These are phyloP conservation scores for Etheostoma perlongum DNA, from an alignment of 2,797 vertebrate genomes.

Conservation along the genomic window DNA sequence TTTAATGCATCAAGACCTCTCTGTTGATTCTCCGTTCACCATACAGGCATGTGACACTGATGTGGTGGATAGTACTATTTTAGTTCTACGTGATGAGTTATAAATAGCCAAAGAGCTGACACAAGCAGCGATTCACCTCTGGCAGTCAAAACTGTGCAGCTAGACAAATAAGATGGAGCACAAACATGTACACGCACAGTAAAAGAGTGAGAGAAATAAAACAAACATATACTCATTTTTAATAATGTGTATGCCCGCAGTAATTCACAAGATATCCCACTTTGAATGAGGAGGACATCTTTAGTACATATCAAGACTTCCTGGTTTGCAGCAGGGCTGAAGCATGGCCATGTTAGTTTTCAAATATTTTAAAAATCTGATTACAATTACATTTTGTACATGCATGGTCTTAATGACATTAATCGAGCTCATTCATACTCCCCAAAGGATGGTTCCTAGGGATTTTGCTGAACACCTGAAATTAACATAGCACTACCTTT, in stretches of 20 bases:
- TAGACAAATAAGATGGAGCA: conserved; percentile 3
- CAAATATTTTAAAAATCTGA: too few relatives aligned
- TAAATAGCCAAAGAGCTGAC: conserved; percentile 60
- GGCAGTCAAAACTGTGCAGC: conserved; percentile 22
- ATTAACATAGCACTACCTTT: too few relatives aligned
- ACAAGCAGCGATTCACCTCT: conserved; percentile 52
- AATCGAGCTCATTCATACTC: too few relatives aligned
- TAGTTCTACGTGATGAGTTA: conserved; percentile 38
- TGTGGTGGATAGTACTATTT: conserved; percentile 14
- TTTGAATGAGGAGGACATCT: background rate
- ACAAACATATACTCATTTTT: background rate
- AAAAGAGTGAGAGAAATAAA: background rate
- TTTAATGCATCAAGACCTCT: too few relatives aligned
- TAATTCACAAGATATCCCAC: background rate
- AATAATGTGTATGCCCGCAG: background rate
- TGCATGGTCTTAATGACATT: too few relatives aligned
- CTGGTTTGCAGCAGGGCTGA: too few relatives aligned
- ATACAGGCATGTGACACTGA: background rate
- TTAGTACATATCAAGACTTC: too few relatives aligned
- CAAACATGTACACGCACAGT: background rate
- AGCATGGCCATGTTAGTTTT: too few relatives aligned
- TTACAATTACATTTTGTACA: too few relatives aligned
- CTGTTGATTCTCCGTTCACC: too few relatives aligned
- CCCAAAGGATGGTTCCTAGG: background rate
- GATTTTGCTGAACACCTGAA: too few relatives aligned